Conservation (phyloP, 2,888 invertebrate species). For the Amphipyra tragopoginis region DNA sequence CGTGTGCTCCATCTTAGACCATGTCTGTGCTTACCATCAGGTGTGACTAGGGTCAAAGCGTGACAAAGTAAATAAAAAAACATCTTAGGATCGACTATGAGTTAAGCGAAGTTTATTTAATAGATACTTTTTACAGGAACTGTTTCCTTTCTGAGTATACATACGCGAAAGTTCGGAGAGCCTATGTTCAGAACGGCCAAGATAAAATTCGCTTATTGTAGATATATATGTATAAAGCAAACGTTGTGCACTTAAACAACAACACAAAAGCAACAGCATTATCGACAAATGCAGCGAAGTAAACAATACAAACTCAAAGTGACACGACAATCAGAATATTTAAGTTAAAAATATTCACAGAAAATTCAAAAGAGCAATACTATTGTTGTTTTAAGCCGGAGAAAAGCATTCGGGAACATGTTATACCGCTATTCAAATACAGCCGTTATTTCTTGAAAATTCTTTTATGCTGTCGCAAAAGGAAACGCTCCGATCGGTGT, state of each 20-base stretch:
- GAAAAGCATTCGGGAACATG: conserved; percentile 61
- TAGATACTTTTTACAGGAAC: too few species aligned
- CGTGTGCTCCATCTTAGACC: too few species aligned
- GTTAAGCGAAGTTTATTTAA: too few species aligned
- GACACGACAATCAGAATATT: conserved; percentile 27
- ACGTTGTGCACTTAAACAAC: neutral
- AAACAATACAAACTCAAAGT: conserved; percentile 12
- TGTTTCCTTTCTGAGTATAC: too few species aligned
- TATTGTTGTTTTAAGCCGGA: conserved; percentile 40
- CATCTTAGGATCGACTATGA: too few species aligned
- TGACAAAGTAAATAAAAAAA: too few species aligned
- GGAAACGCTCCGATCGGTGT: conserved; percentile 78
- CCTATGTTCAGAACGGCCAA: too few species aligned
- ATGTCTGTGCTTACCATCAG: too few species aligned
- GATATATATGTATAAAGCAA: neutral
- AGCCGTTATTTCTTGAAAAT: conserved; percentile 74
- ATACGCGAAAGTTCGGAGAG: too few species aligned
- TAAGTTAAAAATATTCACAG: conserved; percentile 21
- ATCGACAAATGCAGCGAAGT: conserved; percentile 16
- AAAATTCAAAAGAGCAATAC: conserved; percentile 39
- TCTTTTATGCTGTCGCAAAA: conserved; percentile 74
- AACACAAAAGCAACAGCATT: conserved; percentile 1
- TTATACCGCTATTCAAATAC: conserved; percentile 72
- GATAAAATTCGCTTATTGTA: too few species aligned
- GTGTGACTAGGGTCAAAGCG: too few species aligned